Conservation (phyloP, 2,797 vertebrate genomes). For the Periparus ater region DNA sequence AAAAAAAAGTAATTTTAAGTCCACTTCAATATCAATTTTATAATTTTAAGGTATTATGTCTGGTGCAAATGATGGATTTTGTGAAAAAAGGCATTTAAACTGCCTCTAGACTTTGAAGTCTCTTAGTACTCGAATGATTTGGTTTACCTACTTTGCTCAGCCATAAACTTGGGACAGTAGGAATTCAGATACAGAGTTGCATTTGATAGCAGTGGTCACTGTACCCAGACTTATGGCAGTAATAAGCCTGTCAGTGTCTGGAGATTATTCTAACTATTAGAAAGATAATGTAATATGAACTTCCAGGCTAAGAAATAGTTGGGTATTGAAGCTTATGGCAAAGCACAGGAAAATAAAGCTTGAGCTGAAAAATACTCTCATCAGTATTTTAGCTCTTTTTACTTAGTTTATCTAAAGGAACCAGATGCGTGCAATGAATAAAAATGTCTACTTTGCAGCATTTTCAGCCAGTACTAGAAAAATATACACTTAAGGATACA, state of each 20-base stretch:
- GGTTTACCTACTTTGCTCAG: background rate
- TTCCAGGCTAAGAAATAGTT: background rate
- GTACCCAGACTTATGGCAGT: background rate
- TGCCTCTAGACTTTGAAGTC: background rate
- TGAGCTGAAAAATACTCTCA: constrained; percentile 20
- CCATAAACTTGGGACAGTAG: background rate
- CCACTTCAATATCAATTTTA: background rate
- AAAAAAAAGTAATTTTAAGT: background rate
- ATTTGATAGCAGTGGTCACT: background rate
- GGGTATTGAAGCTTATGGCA: background rate
- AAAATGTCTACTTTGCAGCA: constrained; percentile 12
- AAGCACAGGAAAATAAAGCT: background rate
- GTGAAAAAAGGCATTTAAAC: background rate
- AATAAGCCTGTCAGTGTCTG: background rate
- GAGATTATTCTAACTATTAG: background rate
- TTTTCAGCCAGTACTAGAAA: background rate
- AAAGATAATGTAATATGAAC: background rate
- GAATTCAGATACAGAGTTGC: background rate
- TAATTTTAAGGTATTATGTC: background rate
- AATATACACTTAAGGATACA: background rate
- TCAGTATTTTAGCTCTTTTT: constrained; percentile 22
- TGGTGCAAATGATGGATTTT: background rate
- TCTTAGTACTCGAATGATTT: background rate
- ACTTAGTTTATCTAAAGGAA: constrained; percentile 40
- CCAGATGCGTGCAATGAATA: background rate